Evolutionary conservation across 2,113 vertebrate genomes (phyloP), one percentile per base, ranked within the genome.

Genomic region (Nettapus auritus): DNA sequence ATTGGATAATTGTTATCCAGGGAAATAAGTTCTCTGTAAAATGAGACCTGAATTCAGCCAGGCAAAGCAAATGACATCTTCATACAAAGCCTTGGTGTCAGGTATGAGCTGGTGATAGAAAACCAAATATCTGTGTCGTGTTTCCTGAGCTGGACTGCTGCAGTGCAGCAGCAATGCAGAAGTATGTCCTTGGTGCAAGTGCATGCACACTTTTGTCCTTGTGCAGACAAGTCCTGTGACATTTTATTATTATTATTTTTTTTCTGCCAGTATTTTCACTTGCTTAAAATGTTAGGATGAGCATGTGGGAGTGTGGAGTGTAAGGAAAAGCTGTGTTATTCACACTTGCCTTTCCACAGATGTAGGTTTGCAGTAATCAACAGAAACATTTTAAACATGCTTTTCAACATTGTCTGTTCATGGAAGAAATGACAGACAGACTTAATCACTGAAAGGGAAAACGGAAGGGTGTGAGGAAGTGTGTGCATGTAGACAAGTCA

Each of bases 21-120:
- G 62, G 66, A 91, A 88, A 69, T 11, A 88, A 66, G 10, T 17
- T 83, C 38, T 12, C 23, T 74, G 19, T 70, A 86, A 94, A 95
- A 93, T 21, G 13, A 59, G 52, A 88, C 14, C 18, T 88, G 13
- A 64, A 48, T 70, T 81, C 20, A 69, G 10, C 40, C 68, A 94
- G 46, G 42, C 36, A 74, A 86, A 95, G 31, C 36, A 81, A 86
- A 28, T 19, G 36, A 9, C 14, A 56, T 59, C 18, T 83, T 80
- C 29, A 77, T 75, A 60, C 8, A 78, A 68, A 84, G 7, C 4
- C 25, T 13, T 29, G 10, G 23, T 42, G n/a, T 46, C 16, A 4
- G 2, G 31, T 34, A 44, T 0, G 2, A 57, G 56, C 0, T 62
- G 13, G 9, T 40, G 16, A 60, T 15, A 63, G 40, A 68, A 76